Conservation (phyloP, 2,797 vertebrate genomes). For the Poecilia gillii region DNA sequence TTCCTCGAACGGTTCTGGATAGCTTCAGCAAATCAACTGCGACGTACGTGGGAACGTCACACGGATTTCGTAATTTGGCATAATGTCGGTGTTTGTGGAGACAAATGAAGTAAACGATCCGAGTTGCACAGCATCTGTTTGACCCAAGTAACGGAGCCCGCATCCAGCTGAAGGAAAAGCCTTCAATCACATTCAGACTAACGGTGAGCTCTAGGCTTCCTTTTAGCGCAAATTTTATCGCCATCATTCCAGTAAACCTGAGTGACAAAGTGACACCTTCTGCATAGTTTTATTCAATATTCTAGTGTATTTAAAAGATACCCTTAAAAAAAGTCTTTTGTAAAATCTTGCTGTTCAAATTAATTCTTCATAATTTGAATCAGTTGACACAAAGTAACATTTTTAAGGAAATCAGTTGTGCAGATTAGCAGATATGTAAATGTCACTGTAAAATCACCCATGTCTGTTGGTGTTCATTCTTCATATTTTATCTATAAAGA, state of each 20-base stretch:
- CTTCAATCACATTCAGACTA: not conserved
- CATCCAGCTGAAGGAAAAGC: not conserved
- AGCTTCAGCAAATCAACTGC: not conserved
- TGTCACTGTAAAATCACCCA: constrained; percentile 60
- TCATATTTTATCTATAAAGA: constrained; percentile 29
- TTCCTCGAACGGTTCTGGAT: not conserved
- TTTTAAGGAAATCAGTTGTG: not conserved
- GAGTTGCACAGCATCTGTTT: not conserved
- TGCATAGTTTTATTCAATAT: not conserved
- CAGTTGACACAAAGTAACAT: not conserved
- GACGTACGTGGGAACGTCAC: not conserved
- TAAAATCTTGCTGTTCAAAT: not conserved
- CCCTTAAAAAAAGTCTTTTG: not conserved
- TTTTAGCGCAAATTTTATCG: not conserved
- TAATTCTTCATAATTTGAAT: not conserved
- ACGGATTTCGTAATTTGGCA: not conserved
- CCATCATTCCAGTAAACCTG: not conserved
- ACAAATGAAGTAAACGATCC: not conserved
- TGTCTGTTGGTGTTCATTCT: constrained; percentile 56
- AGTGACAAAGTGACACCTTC: not conserved
- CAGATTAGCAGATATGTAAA: constrained; percentile 33
- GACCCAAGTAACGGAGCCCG: not conserved
- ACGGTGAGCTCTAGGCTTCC: not conserved
- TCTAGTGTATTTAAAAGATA: not conserved
- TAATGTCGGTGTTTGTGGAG: not conserved